Evolutionary conservation across 2,797 vertebrate species (phyloP), one percentile per base, ranked within the genome.

Genomic region (Erethizon dorsatum): DNA sequence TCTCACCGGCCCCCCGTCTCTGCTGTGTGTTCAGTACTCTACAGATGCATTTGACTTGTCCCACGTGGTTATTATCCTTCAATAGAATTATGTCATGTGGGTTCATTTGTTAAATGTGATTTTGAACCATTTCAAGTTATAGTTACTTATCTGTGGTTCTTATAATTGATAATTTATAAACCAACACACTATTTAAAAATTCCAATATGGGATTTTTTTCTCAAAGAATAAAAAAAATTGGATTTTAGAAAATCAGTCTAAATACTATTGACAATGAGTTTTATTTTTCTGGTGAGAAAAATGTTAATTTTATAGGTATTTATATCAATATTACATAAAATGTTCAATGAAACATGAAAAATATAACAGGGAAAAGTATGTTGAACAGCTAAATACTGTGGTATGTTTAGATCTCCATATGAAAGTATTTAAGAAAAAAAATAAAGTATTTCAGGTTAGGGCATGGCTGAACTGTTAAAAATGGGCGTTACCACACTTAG

Each of bases 81-180:
- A 63, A 3, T 69, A 54, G 41, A 91, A 10, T 85, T 41, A 28
- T 52, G 18, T 87, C 17, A 41, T 18, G 41, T 95, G 4, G 8
- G 3, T 87, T 96, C 75, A 89, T 26, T 96, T 88, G 24, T 88
- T 83, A 86, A 56, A 69, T 88, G 59, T 65, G 12, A 47, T 91
- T 95, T 96, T 96, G 10, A 97, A 83, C 41, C 15, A 77, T 90
- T 94, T 52, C 82, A 84, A 89, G 65, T 92, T 90, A 15, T 78
- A 92, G 17, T 80, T 84, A 57, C 4, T 78, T 75, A 90, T 75
- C 90, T 61, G 71, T 94, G 61, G 92, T 91, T 56, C 45, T 96
- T 82, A 52, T n/a, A 84, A 77, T 59, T 37, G 28, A 71, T 5
- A 56, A 52, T 71, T 88, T 63, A 0, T 26, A 83, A 94, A 87